phyloP scores from a whole-genome alignment of 2,888 invertebrate genomes.

The Chelonus formosanus region DNA sequence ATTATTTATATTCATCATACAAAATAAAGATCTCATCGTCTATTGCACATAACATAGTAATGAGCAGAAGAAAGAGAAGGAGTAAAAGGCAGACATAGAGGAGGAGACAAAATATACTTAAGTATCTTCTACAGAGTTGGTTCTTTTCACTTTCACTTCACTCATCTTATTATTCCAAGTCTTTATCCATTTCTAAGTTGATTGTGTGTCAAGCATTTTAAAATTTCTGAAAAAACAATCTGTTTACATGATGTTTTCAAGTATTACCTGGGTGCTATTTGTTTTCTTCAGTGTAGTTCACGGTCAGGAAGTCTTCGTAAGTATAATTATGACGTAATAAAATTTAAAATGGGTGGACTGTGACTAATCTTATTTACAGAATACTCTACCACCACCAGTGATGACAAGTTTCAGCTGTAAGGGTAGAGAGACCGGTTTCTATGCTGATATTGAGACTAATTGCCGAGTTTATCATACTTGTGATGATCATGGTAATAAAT shows the following conservation, averaged over 20 bases:
- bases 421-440: conserved; percentile 53
- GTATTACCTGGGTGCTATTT: no score
- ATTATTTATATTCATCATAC: background rate
- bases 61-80: background rate
- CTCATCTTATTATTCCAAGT: background rate
- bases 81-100: conserved; percentile 2
- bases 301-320: no score
- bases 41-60: background rate
- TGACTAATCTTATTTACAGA: conserved; percentile 42
- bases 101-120: background rate
- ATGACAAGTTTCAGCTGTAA: conserved; percentile 52
- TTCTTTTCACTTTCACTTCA: background rate
- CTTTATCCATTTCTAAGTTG: no score
- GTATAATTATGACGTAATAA: no score
- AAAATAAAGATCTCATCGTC: background rate
- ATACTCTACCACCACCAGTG: conserved; percentile 47
- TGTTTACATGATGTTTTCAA: no score
- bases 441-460: conserved; percentile 52
- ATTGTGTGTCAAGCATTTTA: no score
- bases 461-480: conserved; percentile 58
- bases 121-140: background rate
- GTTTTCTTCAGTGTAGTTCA: background rate
- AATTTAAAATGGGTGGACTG: no score
- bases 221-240: no score
- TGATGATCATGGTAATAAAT: conserved; percentile 59